A percentile compares a stretch with the other conserved stretches of the same genome.
These are phyloP conservation scores for Penaeus indicus DNA, from an alignment of 1,140 invertebrate species.

Conservation along the genomic window DNA sequence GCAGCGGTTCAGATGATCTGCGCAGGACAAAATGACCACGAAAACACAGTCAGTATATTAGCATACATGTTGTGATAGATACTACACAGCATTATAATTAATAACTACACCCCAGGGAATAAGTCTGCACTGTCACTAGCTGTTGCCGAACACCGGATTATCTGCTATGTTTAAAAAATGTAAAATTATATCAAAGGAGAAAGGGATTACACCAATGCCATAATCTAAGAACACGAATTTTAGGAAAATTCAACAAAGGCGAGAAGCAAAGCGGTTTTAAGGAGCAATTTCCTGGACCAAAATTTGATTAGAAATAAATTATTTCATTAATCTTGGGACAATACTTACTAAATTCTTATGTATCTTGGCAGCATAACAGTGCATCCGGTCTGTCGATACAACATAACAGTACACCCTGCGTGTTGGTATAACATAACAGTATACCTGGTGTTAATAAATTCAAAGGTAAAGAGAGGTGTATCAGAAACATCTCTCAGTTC, in stretches of 20 bases:
- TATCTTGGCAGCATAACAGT: neutral
- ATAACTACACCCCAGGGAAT: neutral
- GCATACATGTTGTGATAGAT: conserved; percentile 17
- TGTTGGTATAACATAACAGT: no score
- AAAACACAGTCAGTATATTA: conserved; percentile 30
- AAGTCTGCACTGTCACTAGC: no score
- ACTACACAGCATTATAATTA: conserved; percentile 23
- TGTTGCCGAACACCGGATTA: neutral
- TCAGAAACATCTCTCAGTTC: no score
- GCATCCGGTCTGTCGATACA: neutral
- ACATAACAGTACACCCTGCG: no score
- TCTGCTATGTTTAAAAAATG: neutral
- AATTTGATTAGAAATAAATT: neutral
- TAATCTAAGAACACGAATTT: no score
- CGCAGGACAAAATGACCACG: neutral
- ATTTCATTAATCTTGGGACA: conserved; percentile 16
- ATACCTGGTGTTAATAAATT: no score
- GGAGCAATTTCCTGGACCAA: no score
- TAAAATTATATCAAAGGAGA: no score
- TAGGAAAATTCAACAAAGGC: no score
- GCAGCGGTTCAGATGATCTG: no score
- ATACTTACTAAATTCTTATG: neutral
- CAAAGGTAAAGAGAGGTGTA: no score
- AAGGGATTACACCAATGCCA: neutral
- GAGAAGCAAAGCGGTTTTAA: no score